phyloP scores from a whole-genome alignment of 2,797 vertebrate species.

The Holocentrus rufus region DNA sequence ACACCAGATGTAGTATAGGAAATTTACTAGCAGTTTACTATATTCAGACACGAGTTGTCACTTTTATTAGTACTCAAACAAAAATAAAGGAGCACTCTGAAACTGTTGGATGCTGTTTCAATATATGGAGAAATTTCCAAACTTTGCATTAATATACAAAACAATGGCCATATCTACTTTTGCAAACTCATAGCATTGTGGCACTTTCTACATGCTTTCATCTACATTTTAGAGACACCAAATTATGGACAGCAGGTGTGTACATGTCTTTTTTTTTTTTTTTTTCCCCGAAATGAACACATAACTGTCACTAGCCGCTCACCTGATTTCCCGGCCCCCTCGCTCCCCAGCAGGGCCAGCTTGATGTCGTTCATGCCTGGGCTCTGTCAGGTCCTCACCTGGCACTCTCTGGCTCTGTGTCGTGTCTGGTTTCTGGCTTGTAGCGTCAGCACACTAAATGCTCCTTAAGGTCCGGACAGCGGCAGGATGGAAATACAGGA shows the following conservation, averaged over 20 bases:
- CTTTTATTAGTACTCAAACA: too few species aligned
- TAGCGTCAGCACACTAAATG: neutral
- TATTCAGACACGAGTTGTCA: too few species aligned
- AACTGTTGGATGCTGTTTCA: too few species aligned
- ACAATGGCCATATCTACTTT: neutral
- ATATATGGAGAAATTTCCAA: too few species aligned
- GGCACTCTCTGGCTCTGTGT: neutral
- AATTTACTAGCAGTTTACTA: too few species aligned
- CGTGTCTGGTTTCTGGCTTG: neutral
- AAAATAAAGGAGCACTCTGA: too few species aligned
- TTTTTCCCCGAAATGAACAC: neutral
- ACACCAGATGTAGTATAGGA: too few species aligned
- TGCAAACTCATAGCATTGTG: neutral
- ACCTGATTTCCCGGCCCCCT: conserved; percentile 80
- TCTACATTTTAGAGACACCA: neutral
- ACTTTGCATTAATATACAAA: too few species aligned
- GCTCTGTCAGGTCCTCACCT: conserved; percentile 50
- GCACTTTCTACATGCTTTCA: neutral
- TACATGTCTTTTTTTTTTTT: too few species aligned
- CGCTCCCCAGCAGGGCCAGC: conserved; percentile 78
- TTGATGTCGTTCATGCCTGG: conserved; percentile 80
- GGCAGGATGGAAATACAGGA: neutral
- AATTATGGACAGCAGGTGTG: neutral
- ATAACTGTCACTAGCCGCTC: conserved; percentile 22
- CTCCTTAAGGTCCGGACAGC: neutral